Conservation (phyloP, 2,888 invertebrate genomes). For the Polymixis flavicincta region DNA sequence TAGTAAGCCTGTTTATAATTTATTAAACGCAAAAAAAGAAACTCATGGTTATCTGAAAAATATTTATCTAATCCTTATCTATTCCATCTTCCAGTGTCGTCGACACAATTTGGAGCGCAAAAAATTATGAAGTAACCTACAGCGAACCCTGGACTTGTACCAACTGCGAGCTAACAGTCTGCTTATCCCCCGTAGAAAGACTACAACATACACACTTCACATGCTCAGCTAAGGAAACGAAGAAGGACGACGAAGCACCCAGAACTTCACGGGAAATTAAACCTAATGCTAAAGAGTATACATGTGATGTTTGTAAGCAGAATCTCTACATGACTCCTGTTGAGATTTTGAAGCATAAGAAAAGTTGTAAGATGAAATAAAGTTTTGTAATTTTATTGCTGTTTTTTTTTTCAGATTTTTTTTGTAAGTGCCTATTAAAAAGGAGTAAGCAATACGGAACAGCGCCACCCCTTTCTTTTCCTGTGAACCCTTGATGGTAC, state of each 20-base stretch:
- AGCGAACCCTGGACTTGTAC: conserved; percentile 94
- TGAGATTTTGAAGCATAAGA: conserved; percentile 96
- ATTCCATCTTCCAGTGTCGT: conserved; percentile 86
- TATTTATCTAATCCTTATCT: conserved; percentile 38
- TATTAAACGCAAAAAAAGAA: background rate
- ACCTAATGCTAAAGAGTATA: conserved; percentile 92
- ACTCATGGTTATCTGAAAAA: background rate
- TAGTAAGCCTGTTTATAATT: background rate
- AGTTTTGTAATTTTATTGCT: no score
- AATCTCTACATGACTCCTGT: conserved; percentile 94
- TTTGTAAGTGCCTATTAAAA: background rate
- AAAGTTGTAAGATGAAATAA: conserved; percentile 89
- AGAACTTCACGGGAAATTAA: conserved; percentile 76
- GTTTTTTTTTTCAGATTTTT: no score
- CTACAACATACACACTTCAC: conserved; percentile 93
- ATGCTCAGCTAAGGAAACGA: conserved; percentile 79
- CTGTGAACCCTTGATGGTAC: no score
- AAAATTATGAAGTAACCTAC: conserved; percentile 91
- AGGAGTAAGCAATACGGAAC: background rate
- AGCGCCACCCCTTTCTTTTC: background rate
- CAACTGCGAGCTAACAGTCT: conserved; percentile 92
- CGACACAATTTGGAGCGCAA: conserved; percentile 93
- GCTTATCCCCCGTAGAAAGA: conserved; percentile 92
- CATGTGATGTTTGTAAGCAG: conserved; percentile 93
- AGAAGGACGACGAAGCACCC: conserved; percentile 75